Conservation (phyloP, 2,888 invertebrate genomes). For the Dyspetes luteomarginatus region DNA sequence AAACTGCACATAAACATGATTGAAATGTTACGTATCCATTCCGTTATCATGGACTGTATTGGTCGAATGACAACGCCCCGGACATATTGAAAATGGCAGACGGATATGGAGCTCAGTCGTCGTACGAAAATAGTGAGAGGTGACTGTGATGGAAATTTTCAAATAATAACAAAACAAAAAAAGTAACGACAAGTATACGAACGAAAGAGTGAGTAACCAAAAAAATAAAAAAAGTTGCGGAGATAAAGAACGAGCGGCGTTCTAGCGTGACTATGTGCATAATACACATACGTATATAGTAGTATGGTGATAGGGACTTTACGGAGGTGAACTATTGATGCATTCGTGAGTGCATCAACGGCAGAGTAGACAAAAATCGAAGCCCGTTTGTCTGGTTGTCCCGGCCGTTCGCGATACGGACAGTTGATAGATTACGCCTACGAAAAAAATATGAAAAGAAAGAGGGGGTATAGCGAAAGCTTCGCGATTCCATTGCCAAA, state of each 20-base stretch:
- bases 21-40: conserved; percentile 9
- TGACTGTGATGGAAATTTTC: conserved; percentile 41
- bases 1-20: not conserved
- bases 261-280: not conserved
- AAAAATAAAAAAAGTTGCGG: conserved; percentile 22
- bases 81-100: conserved; percentile 12
- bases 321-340: conserved; percentile 48
- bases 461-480: conserved; percentile 21
- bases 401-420: conserved; percentile 57
- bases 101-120: too few species aligned
- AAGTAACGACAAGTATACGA: too few species aligned
- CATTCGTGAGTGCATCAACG: conserved; percentile 59
- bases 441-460: conserved; percentile 58
- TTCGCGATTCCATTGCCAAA: conserved; percentile 47
- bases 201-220: conserved; percentile 11
- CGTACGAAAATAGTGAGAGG: conserved; percentile 34
- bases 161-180: conserved; percentile 7
- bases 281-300: not conserved
- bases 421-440: conserved; percentile 71
- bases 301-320: conserved; percentile 22
- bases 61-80: not conserved
- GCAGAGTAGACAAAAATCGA: conserved; percentile 60
- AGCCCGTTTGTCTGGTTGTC: conserved; percentile 61
- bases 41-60: not conserved
- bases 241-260: conserved; percentile 20